Percentiles rank a stretch among this genome's conserved stretches.
Conservation (phyloP, 2,888 invertebrate species). For the Limenitis camilla region DNA sequence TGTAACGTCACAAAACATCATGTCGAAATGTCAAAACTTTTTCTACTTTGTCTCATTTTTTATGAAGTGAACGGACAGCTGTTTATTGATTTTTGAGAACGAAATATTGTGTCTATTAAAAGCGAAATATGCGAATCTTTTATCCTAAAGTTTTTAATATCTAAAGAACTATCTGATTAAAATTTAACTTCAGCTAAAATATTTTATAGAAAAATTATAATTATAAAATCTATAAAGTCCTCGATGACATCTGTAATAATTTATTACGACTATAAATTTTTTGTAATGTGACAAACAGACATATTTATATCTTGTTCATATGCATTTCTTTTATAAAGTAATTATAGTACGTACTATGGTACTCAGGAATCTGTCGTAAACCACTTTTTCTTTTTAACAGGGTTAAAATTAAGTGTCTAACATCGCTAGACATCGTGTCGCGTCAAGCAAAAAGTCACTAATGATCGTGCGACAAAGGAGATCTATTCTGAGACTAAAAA, state of each 20-base stretch:
- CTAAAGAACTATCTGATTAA: no score
- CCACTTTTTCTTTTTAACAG: conserved; percentile 5
- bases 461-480: conserved; percentile 8
- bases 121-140: no score
- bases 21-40: conserved; percentile 7
- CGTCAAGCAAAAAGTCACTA: conserved; percentile 7
- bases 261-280: no score
- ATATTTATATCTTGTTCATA: no score
- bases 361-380: conserved; percentile 18
- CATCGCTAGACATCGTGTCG: conserved; percentile 18
- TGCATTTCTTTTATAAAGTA: no score
- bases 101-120: no score
- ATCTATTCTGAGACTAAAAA: conserved; percentile 10
- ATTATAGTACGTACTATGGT: background rate
- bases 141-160: no score
- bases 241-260: no score
- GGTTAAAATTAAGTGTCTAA: conserved; percentile 18
- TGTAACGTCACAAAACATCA: conserved; percentile 6
- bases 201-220: no score
- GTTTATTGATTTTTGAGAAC: background rate
- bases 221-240: no score
- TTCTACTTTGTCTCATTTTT: background rate
- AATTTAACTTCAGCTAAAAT: no score
- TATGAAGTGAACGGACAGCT: conserved; percentile 1
- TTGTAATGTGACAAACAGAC: no score